Evolutionary conservation across 2,888 invertebrate genomes (phyloP), one percentile per base, ranked within the genome.

Genomic region (Tholera decimalis): DNA sequence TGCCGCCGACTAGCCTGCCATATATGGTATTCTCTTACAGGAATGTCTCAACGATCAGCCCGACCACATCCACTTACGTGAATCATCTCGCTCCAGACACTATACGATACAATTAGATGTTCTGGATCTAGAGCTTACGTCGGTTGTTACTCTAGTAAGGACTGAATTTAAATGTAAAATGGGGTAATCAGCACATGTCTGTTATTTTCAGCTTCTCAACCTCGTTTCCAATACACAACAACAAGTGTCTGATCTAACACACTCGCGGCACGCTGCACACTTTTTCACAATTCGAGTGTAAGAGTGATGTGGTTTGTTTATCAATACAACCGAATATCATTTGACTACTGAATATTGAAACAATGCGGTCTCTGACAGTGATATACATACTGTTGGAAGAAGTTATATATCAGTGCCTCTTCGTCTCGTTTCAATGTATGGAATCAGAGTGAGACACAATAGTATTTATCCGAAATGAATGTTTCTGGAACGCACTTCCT

Each of bases 21-120:
- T 89, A 84, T 88, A 88, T 73, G 90, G 89, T 55, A 75, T 64
- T 82, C 73, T 70, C 75, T 78, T 80, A 56, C 74, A 78, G 70
- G 79, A 74, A 73, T 69, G 62, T 61, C 64, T 18, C 56, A 33
- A 49, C 50, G 24, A 46, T 44, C 65, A 41, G 15, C 2, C 13
- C 33, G 13, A 37, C 28, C 11, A 28, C 58, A 56, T 51, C 46
- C 55, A 22, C 50, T 8, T 55, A 51, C 33, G 54, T 63, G 79
- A 67, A 55, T 65, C 63, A 71, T 47, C 18, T 55, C 57, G 15
- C 41, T 20, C 56, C 73, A 58, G 51, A 50, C 55, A 30, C n/a
- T 22, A 37, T 26, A 30, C 50, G 11, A 44, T 20, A 18, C 49
- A 53, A 61, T 30, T n/a, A 44, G 43, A 49, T 55, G 15, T 37